phyloP scores from a whole-genome alignment of 2,113 vertebrate species.

The Trematocara variabile region DNA sequence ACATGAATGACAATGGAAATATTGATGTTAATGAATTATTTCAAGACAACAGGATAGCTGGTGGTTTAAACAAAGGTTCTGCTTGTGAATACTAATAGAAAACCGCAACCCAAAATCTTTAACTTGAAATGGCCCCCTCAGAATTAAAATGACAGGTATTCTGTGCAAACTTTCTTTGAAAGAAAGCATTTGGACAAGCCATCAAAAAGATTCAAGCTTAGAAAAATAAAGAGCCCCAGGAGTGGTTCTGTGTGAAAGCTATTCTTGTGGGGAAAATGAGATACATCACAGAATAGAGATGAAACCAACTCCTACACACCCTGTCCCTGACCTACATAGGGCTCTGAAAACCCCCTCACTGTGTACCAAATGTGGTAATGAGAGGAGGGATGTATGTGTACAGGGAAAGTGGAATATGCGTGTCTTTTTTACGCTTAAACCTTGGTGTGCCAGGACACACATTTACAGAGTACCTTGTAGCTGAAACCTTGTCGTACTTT shows the following conservation, averaged over 20 bases:
- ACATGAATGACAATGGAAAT: background rate
- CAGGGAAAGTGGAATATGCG: background rate
- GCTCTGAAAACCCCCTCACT: slow-evolving; percentile 27
- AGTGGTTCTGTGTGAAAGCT: slow-evolving; percentile 39
- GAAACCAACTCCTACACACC: slow-evolving; percentile 65
- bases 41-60: background rate
- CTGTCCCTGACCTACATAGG: slow-evolving; percentile 64
- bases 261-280: slow-evolving; percentile 49
- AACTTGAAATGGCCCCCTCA: background rate
- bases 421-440: background rate
- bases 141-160: slow-evolving; percentile 23
- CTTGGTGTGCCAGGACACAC: background rate
- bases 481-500: background rate
- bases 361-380: slow-evolving; percentile 34
- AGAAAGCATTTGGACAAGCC: slow-evolving; percentile 22
- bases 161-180: background rate
- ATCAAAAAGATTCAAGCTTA: slow-evolving; percentile 43
- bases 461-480: background rate
- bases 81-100: background rate
- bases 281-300: slow-evolving; percentile 50
- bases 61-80: background rate
- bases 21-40: background rate
- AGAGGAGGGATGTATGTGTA: background rate
- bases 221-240: slow-evolving; percentile 38
- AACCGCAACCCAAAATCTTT: background rate